Evolutionary conservation across 2,797 vertebrate species (phyloP).

Genomic region (Melopsittacus undulatus): DNA sequence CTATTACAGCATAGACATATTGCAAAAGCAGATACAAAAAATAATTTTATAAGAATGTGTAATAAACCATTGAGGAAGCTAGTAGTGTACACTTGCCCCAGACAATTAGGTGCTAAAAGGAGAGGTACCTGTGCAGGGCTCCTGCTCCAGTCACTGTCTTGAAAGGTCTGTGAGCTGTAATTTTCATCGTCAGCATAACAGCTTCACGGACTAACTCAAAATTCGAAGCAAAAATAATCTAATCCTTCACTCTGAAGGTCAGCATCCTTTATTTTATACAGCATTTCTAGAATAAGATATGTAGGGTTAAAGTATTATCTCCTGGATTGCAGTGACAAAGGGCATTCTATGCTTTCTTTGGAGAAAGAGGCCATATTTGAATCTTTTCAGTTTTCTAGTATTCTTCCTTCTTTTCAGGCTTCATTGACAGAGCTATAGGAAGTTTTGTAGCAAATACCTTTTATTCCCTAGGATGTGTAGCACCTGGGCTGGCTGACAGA

Average conservation of each 20-base stretch:
- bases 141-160: background rate
- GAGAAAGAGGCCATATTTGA: background rate
- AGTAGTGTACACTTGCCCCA: background rate
- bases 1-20: background rate
- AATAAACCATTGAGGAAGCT: background rate
- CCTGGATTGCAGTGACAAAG: background rate
- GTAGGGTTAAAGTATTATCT: background rate
- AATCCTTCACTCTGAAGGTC: background rate
- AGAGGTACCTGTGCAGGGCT: background rate
- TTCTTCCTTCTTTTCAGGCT: slow-evolving; percentile 2
- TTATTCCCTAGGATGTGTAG: background rate
- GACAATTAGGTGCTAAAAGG: background rate
- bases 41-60: background rate
- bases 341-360: background rate
- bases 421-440: background rate
- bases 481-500: background rate
- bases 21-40: background rate
- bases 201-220: background rate
- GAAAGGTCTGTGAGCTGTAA: background rate
- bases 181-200: background rate
- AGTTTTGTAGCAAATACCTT: slow-evolving; percentile 9
- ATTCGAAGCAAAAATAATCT: background rate
- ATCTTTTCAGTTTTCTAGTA: background rate
- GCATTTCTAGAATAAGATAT: background rate
- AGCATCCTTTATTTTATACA: background rate